Evolutionary conservation across 2,797 vertebrate genomes (phyloP), one percentile per base, ranked within the genome.

Genomic region (Triplophysa yarkandensis): DNA sequence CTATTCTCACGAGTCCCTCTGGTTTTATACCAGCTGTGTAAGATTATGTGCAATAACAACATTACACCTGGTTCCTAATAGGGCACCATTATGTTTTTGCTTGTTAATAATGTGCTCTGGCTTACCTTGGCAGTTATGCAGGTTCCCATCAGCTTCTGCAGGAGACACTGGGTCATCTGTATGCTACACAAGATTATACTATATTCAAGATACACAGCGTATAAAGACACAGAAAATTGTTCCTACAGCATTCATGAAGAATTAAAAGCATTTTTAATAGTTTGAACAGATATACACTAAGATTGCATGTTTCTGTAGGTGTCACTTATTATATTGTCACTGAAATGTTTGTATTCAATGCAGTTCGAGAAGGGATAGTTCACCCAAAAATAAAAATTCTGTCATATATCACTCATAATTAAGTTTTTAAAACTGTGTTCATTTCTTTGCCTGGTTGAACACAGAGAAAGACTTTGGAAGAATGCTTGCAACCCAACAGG

Each of bases 41-140:
- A 9, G 28, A 52, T 54, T 71, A n/a, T 28, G 34, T 67, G 14
- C 16, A 19, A 3, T 54, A 77, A 23, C 50, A 71, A 43, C 54
- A 52, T 14, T 61, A 16, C 32, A 44, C 57, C 65, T 54, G 74
- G 44, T 43, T 44, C 17, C 23, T 57, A 30, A 77, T 23, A 27
- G 16, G 25, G n/a, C 25, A 46, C 58, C 41, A 72, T 67, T 50
- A 57, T 41, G 62, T 50, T 52, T 58, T 52, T 46, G 30, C 46
- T 68, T 60, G 32, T 34, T 46, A 68, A 60, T 62, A 55, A 68
- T 67, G 63, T 68, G 25, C 62, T 27, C 57, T 14, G 17, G 17
- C 48, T 60, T 8, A 61, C 76, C 69, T 62, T 46, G 19, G 54
- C 55, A 50, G 60, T 66, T 39, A 50, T 16, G 44, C 10, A 25